Base-by-base conservation (phyloP, 2,797 vertebrate genomes). In the Spea hammondii region DNA sequence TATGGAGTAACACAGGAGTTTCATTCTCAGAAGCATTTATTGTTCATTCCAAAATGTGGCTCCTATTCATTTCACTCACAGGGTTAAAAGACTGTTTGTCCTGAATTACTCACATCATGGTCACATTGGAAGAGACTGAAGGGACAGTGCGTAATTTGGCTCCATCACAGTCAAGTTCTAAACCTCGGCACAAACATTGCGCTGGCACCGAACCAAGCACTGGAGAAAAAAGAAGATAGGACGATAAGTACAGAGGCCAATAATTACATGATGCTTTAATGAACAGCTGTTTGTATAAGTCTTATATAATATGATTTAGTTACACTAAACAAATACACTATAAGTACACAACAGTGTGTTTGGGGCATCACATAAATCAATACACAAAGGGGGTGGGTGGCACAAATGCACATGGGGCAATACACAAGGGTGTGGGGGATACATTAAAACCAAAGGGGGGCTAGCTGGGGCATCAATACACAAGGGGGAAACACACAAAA, bases 151-250 rank as follows among this genome's bases (percentile, higher is more conserved):
- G 90, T 82, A 99, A 90, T 79, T 91, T 89, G 67, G 92, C 88
- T 70, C 86, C 87, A n/a, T 95, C 92, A 73, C 97, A 99, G 88
- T 94, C 91, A 72, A 99, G 86, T 87, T 96, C 93, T 88, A 96
- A 90, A 71, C 94, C 92, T 78, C 83, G 89, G 86, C 97, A 99
- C 83, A 86, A 87, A 86, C 97, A 99, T 60, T 87, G 84, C 69
- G 83, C 82, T 50, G 97, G 96, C 86, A 97, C 86, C 17, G 84
- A 82, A 46, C 91, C 90, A 51, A 96, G 85, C 89, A 94, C 97
- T 99, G 88, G 2, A 47, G 78, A 70, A 82, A 79, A 70, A 82
- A 82, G 53, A 83, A 78, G 49, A 64, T 5, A 0, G 3, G 6
- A 6, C 80, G 68, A n/a, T 3, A 11, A 66, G 55, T 14, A 65